Base-by-base conservation (phyloP, 92 coral and sea anemone species). In the Porites evermanni region DNA sequence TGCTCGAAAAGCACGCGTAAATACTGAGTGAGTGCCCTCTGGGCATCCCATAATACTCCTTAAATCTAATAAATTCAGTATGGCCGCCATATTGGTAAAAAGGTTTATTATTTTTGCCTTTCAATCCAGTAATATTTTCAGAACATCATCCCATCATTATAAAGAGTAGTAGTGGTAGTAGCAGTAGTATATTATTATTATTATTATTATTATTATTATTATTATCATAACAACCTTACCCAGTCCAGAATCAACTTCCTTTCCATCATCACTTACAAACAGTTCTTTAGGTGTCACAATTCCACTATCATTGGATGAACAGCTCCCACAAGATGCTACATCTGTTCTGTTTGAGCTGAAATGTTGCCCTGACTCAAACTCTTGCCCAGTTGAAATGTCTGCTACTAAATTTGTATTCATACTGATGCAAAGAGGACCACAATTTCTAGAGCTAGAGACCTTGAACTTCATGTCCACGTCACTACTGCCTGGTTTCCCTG, bases 341-440 rank as follows among this genome's bases (percentile, higher is more conserved):
- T 68, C 67, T 29, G 32, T 67, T 52, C 51, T 54, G 26, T 9
- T 68, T 51, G 26, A 9, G 18, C 16, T 18, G 18, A 26, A 54
- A 61, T 26, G 52, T 51, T 83, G 61, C 1, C 21, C 51, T 18
- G 50, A 7, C n/a, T 72, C 60, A 60, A 60, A 14, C 18, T 60
- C 79, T 71, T 17, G 63, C 20, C 70, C 84, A 66, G 82, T 67
- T 68, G 93, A 92, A 66, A 89, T 86, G 81, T 92, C 93, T 9
- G 91, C 87, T 0, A 82, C 93, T 58, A 92, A 58, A 8, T 70
- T 72, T 63, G 81, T 72, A 59, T 92, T 89, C 89, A 83, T 89
- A 4, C 64, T 78, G 7, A 78, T 91, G 77, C 60, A 54, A 10
- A 88, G 61, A 70, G 93, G 85, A 24, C 47, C 75, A 84, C 83